Percentiles rank a stretch among this genome's conserved stretches.
Evolutionary conservation across 2,888 invertebrate genomes (phyloP).

Genomic region (Agrypnus murinus): DNA sequence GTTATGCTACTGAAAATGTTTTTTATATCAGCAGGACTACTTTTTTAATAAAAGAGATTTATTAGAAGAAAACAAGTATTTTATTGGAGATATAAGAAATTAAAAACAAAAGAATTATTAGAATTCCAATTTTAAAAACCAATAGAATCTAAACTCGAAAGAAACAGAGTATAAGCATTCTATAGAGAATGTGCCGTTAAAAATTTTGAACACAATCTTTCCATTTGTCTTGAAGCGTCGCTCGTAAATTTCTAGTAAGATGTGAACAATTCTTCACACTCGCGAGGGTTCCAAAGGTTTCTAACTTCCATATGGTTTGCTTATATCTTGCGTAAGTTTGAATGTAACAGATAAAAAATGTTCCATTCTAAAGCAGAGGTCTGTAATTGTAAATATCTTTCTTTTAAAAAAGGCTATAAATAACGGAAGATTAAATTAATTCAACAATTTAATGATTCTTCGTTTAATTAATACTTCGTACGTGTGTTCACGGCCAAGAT

Average conservation of each 20-base stretch:
- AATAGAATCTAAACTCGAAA: constrained; percentile 37
- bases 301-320: constrained; percentile 50
- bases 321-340: constrained; percentile 46
- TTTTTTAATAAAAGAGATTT: constrained; percentile 37
- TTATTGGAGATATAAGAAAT: no score
- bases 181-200: constrained; percentile 81
- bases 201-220: constrained; percentile 87
- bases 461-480: constrained; percentile 39
- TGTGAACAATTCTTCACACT: constrained; percentile 72
- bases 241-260: constrained; percentile 82
- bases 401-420: constrained; percentile 16
- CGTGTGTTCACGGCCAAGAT: constrained; percentile 40
- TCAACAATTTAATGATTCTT: constrained; percentile 15
- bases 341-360: constrained; percentile 35
- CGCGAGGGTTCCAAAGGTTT: constrained; percentile 53
- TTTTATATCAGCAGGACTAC: constrained; percentile 13
- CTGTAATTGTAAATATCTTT: constrained; percentile 9
- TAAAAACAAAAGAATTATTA: constrained; percentile 1
- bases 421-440: constrained; percentile 26
- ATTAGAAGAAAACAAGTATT: constrained; percentile 20
- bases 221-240: constrained; percentile 85
- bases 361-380: constrained; percentile 3
- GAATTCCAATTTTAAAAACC: constrained; percentile 12
- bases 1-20: constrained; percentile 30
- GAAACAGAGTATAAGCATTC: constrained; percentile 37